These are phyloP conservation scores for Parelbella ahira DNA, from an alignment of 2,888 invertebrate genomes.

Conservation along the genomic window DNA sequence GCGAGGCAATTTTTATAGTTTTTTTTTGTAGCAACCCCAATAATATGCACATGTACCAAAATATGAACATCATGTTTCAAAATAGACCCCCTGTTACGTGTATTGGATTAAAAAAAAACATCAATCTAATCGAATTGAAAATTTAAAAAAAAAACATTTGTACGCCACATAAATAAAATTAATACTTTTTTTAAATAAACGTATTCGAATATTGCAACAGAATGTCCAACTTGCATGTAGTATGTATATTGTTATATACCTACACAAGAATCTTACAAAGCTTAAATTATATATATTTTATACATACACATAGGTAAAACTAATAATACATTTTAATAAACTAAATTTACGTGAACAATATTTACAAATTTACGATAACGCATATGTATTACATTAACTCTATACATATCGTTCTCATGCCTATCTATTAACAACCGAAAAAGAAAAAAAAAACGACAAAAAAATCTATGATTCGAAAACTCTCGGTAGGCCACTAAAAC, in stretches of 20 bases:
- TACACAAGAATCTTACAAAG: conserved; percentile 63
- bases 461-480: conserved; percentile 67
- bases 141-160: conserved; percentile 4
- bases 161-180: conserved; percentile 34
- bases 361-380: conserved; percentile 71
- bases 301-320: conserved; percentile 50
- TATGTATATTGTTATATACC: no score
- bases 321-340: conserved; percentile 74
- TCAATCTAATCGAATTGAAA: conserved; percentile 1
- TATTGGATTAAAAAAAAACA: conserved; percentile 50
- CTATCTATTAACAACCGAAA: conserved; percentile 78
- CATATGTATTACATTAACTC: conserved; percentile 63
- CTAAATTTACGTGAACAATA: conserved; percentile 75
- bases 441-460: no score
- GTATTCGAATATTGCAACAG: conserved; percentile 59
- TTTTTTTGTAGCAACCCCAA: conserved; percentile 52
- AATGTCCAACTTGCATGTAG: conserved; percentile 69
- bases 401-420: conserved; percentile 72
- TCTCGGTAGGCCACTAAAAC: conserved; percentile 69
- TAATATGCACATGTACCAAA: conserved; percentile 50
- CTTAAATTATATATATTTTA: conserved; percentile 59
- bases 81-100: conserved; percentile 70
- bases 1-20: conserved; percentile 78
- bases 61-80: conserved; percentile 35
- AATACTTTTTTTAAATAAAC: conserved; percentile 39